Evolutionary conservation across 2,888 invertebrate species (phyloP), one percentile per base, ranked within the genome.

Genomic region (Metellina segmentata): DNA sequence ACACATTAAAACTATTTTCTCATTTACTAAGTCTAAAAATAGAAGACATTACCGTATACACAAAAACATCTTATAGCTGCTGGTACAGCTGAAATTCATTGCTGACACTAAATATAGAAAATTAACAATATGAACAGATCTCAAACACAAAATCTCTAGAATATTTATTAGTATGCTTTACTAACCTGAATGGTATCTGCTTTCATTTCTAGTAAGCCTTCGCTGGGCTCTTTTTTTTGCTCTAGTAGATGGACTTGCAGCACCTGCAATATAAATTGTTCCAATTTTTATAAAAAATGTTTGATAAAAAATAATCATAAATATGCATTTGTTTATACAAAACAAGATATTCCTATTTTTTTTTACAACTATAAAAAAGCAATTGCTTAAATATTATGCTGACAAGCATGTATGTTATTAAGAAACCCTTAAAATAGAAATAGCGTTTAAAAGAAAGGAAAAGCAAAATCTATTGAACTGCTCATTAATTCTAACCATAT

Each of bases 161-260:
- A 61, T 61, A 61, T 61, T 34, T 9, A 61, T 61, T 34, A 34
- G 34, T 16, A 61, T 16, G 16, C n/a, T 49, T 78, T 11, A 96
- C 97, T 96, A 96, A 98, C 98, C 98, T 95, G 98, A 98, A 96
- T 98, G 98, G 96, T 98, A 98, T 95, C 98, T 96, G 96, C 97
- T 98, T 96, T 98, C 98, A 96, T 98, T 98, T 95, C 98, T 96
- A 94, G 98, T 98, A 94, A 98, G 97, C 94, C 98, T 96, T 93
- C 98, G 96, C 96, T 98, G 98, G 95, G 97, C 97, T 95, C 97
- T 96, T 94, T 97, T 94, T 93, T 97, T 95, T 90, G 95, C 96
- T 94, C 95, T 94, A 93, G 95, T 95, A 94, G 96, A 95, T 93
- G 95, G 95, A 94, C 95, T 95, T 93, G 94, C 94, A 93, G 95